Evolutionary conservation across 2,113 vertebrate genomes (phyloP), one percentile per base, ranked within the genome.

Genomic region (Loxodonta africana): DNA sequence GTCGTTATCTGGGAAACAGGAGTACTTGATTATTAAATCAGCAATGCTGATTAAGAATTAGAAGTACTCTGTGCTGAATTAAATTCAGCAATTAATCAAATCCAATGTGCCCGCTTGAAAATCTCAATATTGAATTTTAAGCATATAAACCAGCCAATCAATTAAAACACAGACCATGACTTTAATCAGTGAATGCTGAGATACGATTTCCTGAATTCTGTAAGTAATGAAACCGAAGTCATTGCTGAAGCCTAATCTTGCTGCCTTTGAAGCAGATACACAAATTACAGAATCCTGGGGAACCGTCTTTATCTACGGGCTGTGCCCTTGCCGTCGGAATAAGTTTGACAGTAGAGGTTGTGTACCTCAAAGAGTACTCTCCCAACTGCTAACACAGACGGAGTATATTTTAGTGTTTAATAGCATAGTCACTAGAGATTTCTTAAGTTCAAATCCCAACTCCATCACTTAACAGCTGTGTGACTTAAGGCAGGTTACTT

Each of bases 11-110:
- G 83, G 11, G 26, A 96, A 95, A 53, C 82, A 97, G 57, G 96
- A 96, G 62, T 76, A 97, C 95, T 96, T 94, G 91, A 96, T 97
- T 97, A 91, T 91, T 90, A 97, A 97, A 97, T 98, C 95, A 95
- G 76, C 92, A 97, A 90, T 83, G 63, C 37, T 94, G 69, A 96
- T 95, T 96, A 81, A 97, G 90, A 98, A 96, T 96, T 85, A 98
- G 95, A 96, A 84, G 86, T 65, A 85, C 83, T 92, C 97, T 46
- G 48, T 67, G 44, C 83, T 65, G 92, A 95, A 98, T 98, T 97
- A 97, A 97, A 97, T 96, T 95, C 96, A 97, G 84, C 94, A 86
- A 20, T 95, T 98, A 98, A 98, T 98, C 97, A 97, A 95, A 95
- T 92, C 85, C 95, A 96, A 90, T 88, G 74, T 87, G 91, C 33